These are phyloP conservation scores for Baryphthengus martii DNA, from an alignment of 2,113 vertebrate genomes.

Conservation along the genomic window DNA sequence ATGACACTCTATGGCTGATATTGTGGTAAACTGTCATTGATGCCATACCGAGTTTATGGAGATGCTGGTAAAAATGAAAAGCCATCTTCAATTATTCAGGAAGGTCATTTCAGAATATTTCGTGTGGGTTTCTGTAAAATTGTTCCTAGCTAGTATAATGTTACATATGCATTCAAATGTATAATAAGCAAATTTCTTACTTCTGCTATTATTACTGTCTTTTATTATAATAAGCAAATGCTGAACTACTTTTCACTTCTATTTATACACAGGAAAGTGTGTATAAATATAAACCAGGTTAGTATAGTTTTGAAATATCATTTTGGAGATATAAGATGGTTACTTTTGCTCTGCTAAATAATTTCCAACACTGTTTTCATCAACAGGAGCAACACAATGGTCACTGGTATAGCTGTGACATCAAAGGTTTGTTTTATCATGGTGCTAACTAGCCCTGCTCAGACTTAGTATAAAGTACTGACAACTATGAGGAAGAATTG, in stretches of 20 bases:
- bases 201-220: background rate
- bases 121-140: constrained; percentile 26
- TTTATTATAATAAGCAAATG: background rate
- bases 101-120: constrained; percentile 64
- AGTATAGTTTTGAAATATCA: background rate
- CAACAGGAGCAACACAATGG: background rate
- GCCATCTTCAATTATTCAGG: constrained; percentile 73
- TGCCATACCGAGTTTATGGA: constrained; percentile 6
- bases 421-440: background rate
- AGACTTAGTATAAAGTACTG: background rate
- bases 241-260: background rate
- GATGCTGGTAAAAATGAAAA: constrained; percentile 65
- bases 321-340: background rate
- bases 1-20: background rate
- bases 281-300: no score
- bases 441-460: background rate
- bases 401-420: background rate
- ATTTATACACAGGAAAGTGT: background rate
- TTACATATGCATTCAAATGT: background rate
- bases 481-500: background rate
- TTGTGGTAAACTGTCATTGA: constrained; percentile 20
- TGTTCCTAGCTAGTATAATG: background rate
- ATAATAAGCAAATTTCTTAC: background rate
- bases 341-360: background rate
- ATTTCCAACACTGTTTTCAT: background rate